phyloP scores from a whole-genome alignment of 2,113 vertebrate genomes.

The Thalassoma bifasciatum region DNA sequence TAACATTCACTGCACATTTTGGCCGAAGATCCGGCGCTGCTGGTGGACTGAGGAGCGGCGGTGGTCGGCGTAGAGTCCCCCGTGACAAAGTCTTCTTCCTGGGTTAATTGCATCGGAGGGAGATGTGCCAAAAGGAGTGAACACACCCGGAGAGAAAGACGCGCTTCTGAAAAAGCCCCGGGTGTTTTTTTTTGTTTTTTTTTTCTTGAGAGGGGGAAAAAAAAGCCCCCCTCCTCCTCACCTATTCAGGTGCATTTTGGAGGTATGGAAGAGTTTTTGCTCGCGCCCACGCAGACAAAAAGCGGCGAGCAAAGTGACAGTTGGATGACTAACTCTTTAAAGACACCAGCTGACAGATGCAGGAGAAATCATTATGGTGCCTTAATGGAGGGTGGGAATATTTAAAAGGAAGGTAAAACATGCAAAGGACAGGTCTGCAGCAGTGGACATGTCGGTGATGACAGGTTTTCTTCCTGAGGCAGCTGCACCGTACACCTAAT shows the following conservation, averaged over 20 bases:
- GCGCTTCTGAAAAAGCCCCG: background rate
- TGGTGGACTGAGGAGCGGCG: slow-evolving; percentile 66
- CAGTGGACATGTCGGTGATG: slow-evolving; percentile 19
- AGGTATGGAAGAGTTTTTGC: slow-evolving; percentile 7
- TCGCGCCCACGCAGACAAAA: slow-evolving; percentile 19
- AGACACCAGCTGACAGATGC: slow-evolving; percentile 9
- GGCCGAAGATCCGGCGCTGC: slow-evolving; percentile 59
- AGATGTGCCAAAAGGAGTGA: slow-evolving; percentile 42
- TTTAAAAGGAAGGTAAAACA: background rate
- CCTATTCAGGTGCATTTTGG: slow-evolving; percentile 63
- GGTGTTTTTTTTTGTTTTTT: slow-evolving; percentile 1
- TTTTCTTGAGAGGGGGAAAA: background rate
- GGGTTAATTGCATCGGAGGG: slow-evolving; percentile 83
- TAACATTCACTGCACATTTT: slow-evolving; percentile 81
- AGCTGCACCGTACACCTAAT: slow-evolving; percentile 42
- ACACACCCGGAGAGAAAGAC: slow-evolving; percentile 39
- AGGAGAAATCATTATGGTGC: background rate
- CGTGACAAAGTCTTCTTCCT: slow-evolving; percentile 74
- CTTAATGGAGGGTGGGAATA: background rate
- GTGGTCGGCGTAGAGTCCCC: slow-evolving; percentile 78
- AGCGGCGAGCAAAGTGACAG: slow-evolving; percentile 27
- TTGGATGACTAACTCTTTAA: slow-evolving; percentile 12
- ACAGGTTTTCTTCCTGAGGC: slow-evolving; percentile 43
- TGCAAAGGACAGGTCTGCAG: slow-evolving; percentile 38
- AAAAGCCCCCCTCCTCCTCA: slow-evolving; percentile 38